Evolutionary conservation across 2,797 vertebrate species (phyloP).

Genomic region (Lophotriccus pileatus): DNA sequence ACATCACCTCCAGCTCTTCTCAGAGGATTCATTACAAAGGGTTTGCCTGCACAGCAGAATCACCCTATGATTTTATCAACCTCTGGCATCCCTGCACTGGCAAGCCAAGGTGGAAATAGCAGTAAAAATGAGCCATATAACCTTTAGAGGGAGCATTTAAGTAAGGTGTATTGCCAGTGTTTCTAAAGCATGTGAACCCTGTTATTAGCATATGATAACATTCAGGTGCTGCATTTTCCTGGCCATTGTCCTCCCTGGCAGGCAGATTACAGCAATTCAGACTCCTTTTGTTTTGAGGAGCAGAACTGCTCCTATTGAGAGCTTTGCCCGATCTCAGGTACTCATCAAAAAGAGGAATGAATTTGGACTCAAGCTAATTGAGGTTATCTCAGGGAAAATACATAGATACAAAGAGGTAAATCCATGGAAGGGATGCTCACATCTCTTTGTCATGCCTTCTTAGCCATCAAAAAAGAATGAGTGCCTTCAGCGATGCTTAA

Average conservation of each 20-base stretch:
- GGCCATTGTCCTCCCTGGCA: slow-evolving; percentile 29
- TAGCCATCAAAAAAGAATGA: neutral
- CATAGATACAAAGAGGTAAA: neutral
- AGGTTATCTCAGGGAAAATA: slow-evolving; percentile 21
- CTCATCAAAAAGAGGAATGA: slow-evolving; percentile 3
- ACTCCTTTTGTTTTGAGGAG: slow-evolving; percentile 51
- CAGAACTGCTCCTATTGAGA: slow-evolving; percentile 33
- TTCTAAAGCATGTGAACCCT: slow-evolving; percentile 34
- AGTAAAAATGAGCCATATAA: slow-evolving; percentile 19
- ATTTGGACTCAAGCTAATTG: slow-evolving; percentile 25
- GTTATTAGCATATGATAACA: slow-evolving; percentile 58
- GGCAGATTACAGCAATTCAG: slow-evolving; percentile 54
- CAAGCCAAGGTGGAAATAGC: neutral
- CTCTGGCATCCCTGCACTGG: neutral
- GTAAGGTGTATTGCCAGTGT: neutral
- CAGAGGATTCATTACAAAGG: neutral
- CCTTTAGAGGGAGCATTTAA: neutral
- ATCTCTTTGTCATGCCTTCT: slow-evolving; percentile 24
- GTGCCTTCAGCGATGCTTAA: neutral
- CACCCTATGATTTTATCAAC: slow-evolving; percentile 32
- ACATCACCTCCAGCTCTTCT: neutral
- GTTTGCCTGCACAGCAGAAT: neutral
- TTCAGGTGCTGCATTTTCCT: slow-evolving; percentile 46
- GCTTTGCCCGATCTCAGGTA: neutral
- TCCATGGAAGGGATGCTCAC: neutral